Conservation (phyloP, 2,113 vertebrate genomes). For the Tetraodon nigroviridis region DNA sequence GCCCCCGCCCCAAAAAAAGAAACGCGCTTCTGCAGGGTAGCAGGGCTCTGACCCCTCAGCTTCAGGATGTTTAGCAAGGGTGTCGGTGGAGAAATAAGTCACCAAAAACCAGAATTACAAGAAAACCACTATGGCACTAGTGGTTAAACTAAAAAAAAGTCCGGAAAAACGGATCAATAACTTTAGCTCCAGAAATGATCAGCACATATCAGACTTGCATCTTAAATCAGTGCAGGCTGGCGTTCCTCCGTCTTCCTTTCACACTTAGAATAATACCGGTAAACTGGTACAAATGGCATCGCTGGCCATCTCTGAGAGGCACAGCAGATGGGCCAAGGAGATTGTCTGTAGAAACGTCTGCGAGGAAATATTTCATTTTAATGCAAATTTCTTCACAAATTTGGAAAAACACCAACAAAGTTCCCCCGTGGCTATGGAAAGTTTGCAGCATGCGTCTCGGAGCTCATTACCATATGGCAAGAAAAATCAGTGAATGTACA, state of each 20-base stretch:
- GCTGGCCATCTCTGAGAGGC: slow-evolving; percentile 4
- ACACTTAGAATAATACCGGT: slow-evolving; percentile 3
- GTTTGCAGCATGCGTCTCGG: slow-evolving; percentile 32
- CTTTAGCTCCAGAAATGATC: background rate
- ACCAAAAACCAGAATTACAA: no score
- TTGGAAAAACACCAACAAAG: slow-evolving; percentile 12
- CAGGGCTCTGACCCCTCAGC: no score
- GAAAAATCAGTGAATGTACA: slow-evolving; percentile 15
- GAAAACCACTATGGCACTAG: no score
- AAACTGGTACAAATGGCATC: slow-evolving; percentile 12
- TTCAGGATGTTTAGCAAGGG: no score
- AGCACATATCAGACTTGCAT: slow-evolving; percentile 5
- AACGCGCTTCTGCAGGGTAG: no score
- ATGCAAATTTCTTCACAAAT: slow-evolving; percentile 12
- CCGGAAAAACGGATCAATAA: no score
- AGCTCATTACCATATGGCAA: slow-evolving; percentile 33
- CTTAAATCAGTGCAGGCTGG: slow-evolving; percentile 7
- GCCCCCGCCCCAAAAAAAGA: no score
- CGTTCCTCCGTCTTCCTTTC: slow-evolving; percentile 2
- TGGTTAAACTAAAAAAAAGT: no score
- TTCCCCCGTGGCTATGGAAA: slow-evolving; percentile 19
- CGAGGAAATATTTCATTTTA: slow-evolving; percentile 16
- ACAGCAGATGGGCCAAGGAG: slow-evolving; percentile 8
- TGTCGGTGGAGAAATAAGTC: no score
- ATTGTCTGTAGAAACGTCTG: slow-evolving; percentile 9